Evolutionary conservation across 2,797 vertebrate genomes (phyloP).

Genomic region (Limnodromus scolopaceus): DNA sequence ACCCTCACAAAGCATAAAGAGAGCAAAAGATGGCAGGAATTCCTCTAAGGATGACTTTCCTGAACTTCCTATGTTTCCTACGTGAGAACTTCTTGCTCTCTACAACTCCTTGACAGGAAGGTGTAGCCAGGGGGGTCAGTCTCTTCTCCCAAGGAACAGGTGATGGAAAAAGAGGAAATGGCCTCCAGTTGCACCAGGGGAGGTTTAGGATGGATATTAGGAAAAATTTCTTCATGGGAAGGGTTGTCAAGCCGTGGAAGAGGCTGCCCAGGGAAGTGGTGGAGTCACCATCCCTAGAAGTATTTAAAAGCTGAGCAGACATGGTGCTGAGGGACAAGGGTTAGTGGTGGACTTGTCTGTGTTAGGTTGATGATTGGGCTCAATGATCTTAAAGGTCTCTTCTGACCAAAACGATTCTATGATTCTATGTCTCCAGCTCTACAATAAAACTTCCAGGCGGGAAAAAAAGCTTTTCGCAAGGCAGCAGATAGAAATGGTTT

Average conservation of each 20-base stretch:
- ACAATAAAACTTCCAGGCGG: neutral
- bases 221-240: neutral
- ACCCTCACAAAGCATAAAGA: neutral
- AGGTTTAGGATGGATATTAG: neutral
- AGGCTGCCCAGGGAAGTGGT: neutral
- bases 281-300: neutral
- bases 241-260: neutral
- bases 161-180: neutral
- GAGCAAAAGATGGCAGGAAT: neutral
- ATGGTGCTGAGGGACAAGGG: neutral
- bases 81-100: neutral
- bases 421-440: neutral
- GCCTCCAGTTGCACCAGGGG: neutral
- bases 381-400: neutral
- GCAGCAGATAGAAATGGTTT: neutral
- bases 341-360: neutral
- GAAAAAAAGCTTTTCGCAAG: neutral
- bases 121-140: neutral
- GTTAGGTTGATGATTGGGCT: neutral
- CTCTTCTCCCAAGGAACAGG: neutral
- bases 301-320: neutral
- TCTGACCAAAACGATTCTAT: neutral
- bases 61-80: neutral
- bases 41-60: neutral
- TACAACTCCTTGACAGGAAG: neutral